A percentile compares a stretch with the other conserved stretches of the same genome.
Conservation (phyloP, 2,113 vertebrate genomes). For the Oreochromis aureus region DNA sequence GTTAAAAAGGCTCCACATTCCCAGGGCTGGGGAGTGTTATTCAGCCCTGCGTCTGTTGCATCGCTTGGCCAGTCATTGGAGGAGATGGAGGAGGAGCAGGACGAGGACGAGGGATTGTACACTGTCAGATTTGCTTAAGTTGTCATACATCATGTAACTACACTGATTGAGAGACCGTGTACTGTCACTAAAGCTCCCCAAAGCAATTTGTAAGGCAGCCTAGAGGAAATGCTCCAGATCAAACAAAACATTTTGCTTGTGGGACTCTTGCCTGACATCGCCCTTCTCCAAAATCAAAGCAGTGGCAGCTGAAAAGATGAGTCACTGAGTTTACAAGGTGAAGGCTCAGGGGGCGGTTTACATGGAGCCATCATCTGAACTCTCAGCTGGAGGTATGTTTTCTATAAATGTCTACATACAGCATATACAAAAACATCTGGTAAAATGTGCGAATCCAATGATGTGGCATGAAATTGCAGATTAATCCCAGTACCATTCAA, state of each 20-base stretch:
- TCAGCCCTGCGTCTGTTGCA: not conserved
- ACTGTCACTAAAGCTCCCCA: constrained; percentile 10
- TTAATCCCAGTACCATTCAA: constrained; percentile 13
- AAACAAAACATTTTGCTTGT: constrained; percentile 39
- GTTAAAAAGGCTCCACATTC: not conserved
- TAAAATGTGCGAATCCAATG: constrained; percentile 19
- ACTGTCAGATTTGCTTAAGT: constrained; percentile 32
- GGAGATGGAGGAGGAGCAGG: not conserved
- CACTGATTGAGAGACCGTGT: constrained; percentile 28
- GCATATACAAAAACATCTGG: constrained; percentile 5
- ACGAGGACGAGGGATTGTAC: not conserved
- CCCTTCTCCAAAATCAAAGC: constrained; percentile 35
- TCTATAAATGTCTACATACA: constrained; percentile 17
- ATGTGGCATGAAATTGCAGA: constrained; percentile 27
- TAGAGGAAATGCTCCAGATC: constrained; percentile 17
- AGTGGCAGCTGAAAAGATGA: constrained; percentile 39
- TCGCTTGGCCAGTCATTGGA: not conserved
- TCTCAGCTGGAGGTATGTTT: constrained; percentile 29
- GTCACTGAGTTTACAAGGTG: constrained; percentile 39
- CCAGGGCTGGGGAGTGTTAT: not conserved
- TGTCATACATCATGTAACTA: constrained; percentile 26
- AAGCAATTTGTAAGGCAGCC: constrained; percentile 19
- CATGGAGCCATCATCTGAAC: not conserved
- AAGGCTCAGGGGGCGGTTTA: not conserved
- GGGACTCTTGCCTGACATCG: constrained; percentile 25